A percentile compares a stretch with the other conserved stretches of the same genome.
phyloP scores from a whole-genome alignment of 2,888 invertebrate species.

The Volucella bombylans region DNA sequence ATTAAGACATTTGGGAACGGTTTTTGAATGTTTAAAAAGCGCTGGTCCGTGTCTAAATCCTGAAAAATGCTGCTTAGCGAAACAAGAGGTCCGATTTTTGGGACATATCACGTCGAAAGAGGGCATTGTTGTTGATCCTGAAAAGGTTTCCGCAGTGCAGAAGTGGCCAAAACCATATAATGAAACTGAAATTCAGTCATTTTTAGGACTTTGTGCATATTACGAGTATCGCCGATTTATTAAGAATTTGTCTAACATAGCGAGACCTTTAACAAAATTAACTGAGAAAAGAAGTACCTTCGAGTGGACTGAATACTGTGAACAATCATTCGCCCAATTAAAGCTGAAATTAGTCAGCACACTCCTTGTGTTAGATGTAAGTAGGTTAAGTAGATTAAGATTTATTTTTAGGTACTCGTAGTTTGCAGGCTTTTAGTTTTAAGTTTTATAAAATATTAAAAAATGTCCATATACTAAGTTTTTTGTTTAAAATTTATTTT shows the following conservation, averaged over 20 bases:
- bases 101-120: conserved; percentile 15
- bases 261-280: conserved; percentile 14
- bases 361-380: too few relatives aligned
- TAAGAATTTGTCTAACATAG: conserved; percentile 7
- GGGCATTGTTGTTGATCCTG: conserved; percentile 8
- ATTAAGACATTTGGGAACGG: neutral
- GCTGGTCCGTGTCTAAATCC: conserved; percentile 1
- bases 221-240: conserved; percentile 29
- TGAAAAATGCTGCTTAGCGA: neutral
- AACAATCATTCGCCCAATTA: neutral
- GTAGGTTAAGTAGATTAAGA: too few relatives aligned
- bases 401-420: too few relatives aligned
- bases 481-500: too few relatives aligned
- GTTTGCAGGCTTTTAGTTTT: too few relatives aligned
- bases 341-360: conserved; percentile 19
- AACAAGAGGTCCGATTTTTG: too few relatives aligned
- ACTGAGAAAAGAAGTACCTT: conserved; percentile 18
- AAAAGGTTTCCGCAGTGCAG: conserved; percentile 24
- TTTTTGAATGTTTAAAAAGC: conserved; percentile 9
- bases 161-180: conserved; percentile 7
- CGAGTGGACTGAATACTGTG: neutral
- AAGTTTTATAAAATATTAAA: too few relatives aligned
- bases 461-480: too few relatives aligned
- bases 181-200: conserved; percentile 10
- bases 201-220: conserved; percentile 26